Evolutionary conservation across 2,113 vertebrate species (phyloP).

Genomic region (Mormyrus iriodes): DNA sequence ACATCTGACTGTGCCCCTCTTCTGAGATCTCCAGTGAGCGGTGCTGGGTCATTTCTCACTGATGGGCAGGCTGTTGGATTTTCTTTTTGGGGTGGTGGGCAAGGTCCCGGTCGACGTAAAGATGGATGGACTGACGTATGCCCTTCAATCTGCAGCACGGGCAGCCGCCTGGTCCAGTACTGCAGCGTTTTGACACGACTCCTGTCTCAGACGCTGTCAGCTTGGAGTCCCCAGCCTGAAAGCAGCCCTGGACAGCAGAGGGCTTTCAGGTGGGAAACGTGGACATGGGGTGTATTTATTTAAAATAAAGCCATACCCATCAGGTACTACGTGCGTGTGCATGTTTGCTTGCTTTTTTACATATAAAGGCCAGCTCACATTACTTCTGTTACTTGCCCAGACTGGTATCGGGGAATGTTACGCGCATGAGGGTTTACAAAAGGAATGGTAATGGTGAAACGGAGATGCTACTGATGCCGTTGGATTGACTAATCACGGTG

Average conservation of each 20-base stretch:
- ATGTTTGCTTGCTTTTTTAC: background rate
- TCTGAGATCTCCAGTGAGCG: background rate
- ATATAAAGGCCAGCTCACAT: background rate
- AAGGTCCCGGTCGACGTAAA: background rate
- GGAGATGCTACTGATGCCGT: background rate
- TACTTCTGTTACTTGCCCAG: background rate
- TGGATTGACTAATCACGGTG: background rate
- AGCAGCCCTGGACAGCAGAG: constrained; percentile 70
- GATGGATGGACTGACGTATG: background rate
- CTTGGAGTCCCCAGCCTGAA: constrained; percentile 64
- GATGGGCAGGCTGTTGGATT: background rate
- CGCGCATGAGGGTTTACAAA: background rate
- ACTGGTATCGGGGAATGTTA: background rate
- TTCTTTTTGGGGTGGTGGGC: background rate
- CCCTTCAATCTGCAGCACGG: constrained; percentile 47
- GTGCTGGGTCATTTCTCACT: background rate
- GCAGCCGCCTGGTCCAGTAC: constrained; percentile 69
- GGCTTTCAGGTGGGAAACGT: constrained; percentile 69
- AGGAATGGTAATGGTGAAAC: background rate
- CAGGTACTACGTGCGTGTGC: background rate
- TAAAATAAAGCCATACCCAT: background rate
- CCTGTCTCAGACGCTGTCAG: constrained; percentile 72
- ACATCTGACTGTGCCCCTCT: background rate
- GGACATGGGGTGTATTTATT: background rate
- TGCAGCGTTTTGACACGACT: constrained; percentile 66